phyloP scores from a whole-genome alignment of 2,113 vertebrate genomes.

The Caretta caretta region DNA sequence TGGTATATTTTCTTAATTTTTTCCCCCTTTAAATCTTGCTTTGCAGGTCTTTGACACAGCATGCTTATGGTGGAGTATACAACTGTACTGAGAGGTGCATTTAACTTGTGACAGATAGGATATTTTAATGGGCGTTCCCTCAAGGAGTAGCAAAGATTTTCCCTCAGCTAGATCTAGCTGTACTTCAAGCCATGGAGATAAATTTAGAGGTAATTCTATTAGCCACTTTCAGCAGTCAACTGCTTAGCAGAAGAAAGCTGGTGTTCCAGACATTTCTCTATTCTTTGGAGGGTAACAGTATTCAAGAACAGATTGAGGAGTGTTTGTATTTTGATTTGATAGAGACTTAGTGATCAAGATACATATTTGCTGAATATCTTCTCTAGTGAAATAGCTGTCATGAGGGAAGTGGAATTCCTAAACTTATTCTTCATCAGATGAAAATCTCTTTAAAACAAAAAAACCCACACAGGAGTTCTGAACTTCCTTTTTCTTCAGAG shows the following conservation, averaged over 20 bases:
- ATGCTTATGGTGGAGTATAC: fast-evolving
- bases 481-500: slow-evolving; percentile 23
- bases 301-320: background rate
- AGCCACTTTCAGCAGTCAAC: background rate
- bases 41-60: background rate
- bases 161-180: background rate
- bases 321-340: background rate
- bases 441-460: background rate
- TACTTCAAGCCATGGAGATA: background rate
- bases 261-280: background rate
- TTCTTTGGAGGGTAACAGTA: background rate
- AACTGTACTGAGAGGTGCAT: fast-evolving
- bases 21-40: fast-evolving
- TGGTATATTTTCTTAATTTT: background rate
- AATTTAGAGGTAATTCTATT: background rate
- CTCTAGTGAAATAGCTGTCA: background rate
- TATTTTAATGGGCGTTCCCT: background rate
- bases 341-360: background rate
- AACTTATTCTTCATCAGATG: background rate
- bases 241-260: background rate
- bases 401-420: background rate
- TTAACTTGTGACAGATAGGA: background rate
- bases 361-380: background rate
- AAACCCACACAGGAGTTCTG: background rate
- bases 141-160: background rate